Percentiles rank a stretch among this genome's conserved stretches.
Conservation (phyloP, 2,113 vertebrate species). For the Capreolus pygargus region DNA sequence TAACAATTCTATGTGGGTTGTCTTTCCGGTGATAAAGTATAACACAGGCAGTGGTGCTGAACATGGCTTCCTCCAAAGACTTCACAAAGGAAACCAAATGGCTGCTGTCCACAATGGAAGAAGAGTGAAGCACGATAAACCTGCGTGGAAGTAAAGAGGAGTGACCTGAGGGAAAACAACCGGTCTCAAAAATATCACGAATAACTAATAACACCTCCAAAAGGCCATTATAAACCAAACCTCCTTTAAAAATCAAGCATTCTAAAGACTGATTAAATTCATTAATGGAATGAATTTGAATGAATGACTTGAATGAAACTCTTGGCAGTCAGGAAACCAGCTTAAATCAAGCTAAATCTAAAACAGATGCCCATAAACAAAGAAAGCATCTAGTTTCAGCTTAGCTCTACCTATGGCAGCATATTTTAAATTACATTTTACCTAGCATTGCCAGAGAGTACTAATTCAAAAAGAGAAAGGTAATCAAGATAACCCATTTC, state of each 20-base stretch:
- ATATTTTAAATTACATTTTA: background rate
- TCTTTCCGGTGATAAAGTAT: constrained; percentile 80
- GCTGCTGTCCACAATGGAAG: constrained; percentile 73
- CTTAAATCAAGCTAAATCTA: background rate
- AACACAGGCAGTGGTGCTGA: constrained; percentile 78
- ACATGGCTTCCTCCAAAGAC: constrained; percentile 82
- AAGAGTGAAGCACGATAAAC: constrained; percentile 85
- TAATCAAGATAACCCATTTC: background rate
- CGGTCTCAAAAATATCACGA: background rate
- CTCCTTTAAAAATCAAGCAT: background rate
- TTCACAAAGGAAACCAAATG: constrained; percentile 82
- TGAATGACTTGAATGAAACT: background rate
- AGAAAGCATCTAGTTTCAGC: background rate
- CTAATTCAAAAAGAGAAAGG: background rate
- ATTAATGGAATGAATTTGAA: background rate
- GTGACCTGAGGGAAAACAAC: background rate
- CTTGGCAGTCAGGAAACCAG: background rate
- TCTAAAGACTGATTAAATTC: background rate
- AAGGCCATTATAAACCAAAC: background rate
- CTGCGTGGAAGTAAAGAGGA: constrained; percentile 69
- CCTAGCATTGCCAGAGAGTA: background rate
- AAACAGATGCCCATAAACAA: background rate
- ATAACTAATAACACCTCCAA: background rate
- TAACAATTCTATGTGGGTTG: constrained; percentile 76
- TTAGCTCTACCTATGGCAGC: background rate